Evolutionary conservation across 1,140 invertebrate species (phyloP).

Genomic region (Heliothis virescens): DNA sequence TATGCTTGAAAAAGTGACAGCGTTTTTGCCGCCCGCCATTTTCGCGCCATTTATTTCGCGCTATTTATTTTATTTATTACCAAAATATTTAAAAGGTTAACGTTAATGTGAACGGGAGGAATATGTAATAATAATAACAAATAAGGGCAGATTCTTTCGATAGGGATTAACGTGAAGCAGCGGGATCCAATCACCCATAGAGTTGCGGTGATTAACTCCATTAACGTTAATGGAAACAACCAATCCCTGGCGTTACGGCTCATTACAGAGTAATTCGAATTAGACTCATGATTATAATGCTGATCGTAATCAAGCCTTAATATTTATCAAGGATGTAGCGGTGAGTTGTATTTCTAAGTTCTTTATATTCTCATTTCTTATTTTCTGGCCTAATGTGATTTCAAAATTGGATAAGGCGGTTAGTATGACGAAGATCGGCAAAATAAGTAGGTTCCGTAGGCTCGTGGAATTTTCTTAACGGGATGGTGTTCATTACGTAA

Average conservation of each 20-base stretch:
- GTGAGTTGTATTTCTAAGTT: no score
- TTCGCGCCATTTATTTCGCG: neutral
- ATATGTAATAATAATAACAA: conserved; percentile 1
- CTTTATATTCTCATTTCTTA: no score
- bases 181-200: conserved; percentile 60
- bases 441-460: no score
- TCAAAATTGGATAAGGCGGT: no score
- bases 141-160: conserved; percentile 16
- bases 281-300: conserved; percentile 44
- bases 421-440: no score
- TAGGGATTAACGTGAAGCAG: conserved; percentile 13
- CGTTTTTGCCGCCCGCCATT: no score
- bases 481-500: no score
- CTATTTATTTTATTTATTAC: neutral
- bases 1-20: no score
- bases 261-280: conserved; percentile 52
- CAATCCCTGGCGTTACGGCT: conserved; percentile 53
- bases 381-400: no score
- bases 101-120: neutral
- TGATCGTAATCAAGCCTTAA: conserved; percentile 22
- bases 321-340: neutral
- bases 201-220: conserved; percentile 57
- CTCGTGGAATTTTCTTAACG: no score
- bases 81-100: neutral
- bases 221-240: conserved; percentile 59